Conservation (phyloP, 2,888 invertebrate species). For the Harmothoe impar region DNA sequence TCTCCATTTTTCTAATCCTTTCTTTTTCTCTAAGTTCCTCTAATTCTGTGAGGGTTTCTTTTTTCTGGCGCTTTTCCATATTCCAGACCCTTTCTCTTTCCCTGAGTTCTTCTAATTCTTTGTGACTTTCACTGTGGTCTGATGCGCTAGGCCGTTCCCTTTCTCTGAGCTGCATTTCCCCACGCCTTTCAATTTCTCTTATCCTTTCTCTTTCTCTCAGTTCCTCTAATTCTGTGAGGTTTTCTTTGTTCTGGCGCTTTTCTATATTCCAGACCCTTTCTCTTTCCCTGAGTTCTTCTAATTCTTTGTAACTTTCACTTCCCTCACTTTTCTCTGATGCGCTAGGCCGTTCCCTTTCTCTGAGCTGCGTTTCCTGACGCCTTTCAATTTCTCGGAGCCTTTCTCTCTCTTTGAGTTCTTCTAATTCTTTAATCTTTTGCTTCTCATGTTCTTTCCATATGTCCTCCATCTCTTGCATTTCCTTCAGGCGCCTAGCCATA, state of each 20-base stretch:
- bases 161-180: too few species aligned
- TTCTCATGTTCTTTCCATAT: not conserved
- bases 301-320: too few species aligned
- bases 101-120: too few species aligned
- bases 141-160: too few species aligned
- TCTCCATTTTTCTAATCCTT: too few species aligned
- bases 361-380: not conserved
- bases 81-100: not conserved
- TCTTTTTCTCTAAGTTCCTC: not conserved
- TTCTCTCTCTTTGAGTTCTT: not conserved
- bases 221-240: not conserved
- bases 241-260: not conserved
- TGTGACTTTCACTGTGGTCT: too few species aligned
- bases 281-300: too few species aligned
- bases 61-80: not conserved
- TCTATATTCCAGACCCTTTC: not conserved
- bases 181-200: too few species aligned
- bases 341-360: too few species aligned
- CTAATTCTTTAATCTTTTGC: not conserved
- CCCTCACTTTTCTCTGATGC: too few species aligned
- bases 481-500: not conserved
- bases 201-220: not conserved
- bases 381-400: not conserved
- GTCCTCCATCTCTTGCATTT: not conserved
- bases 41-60: not conserved